Evolutionary conservation across 1,140 invertebrate species (phyloP).

Genomic region (Centruroides vittatus): DNA sequence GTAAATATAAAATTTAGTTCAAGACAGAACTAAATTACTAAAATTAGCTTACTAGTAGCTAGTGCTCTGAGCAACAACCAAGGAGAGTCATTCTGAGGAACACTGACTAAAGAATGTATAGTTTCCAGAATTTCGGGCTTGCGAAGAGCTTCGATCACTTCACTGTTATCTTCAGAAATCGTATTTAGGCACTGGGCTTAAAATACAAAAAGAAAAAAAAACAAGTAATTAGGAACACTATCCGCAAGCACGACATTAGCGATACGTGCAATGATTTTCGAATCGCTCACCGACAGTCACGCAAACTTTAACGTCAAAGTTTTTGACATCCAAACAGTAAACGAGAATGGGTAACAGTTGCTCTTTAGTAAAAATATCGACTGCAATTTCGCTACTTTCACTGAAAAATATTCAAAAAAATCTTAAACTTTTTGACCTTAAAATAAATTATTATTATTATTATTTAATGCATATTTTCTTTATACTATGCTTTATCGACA

Average conservation of each 20-base stretch:
- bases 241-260: background rate
- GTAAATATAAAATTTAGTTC: too few species aligned
- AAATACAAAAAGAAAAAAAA: conserved; percentile 17
- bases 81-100: background rate
- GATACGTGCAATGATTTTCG: background rate
- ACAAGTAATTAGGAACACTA: background rate
- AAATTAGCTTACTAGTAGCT: conserved; percentile 15
- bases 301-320: conserved; percentile 42
- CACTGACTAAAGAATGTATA: background rate
- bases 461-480: background rate
- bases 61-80: conserved; percentile 13
- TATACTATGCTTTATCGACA: too few species aligned
- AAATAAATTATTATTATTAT: too few species aligned
- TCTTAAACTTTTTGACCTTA: too few species aligned
- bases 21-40: background rate
- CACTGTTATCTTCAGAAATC: conserved; percentile 48
- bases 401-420: conserved; percentile 22
- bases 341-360: conserved; percentile 44
- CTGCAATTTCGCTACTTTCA: conserved; percentile 41
- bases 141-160: conserved; percentile 24
- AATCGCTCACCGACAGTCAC: conserved; percentile 34
- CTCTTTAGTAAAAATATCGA: conserved; percentile 48
- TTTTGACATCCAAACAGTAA: conserved; percentile 42
- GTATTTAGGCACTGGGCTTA: conserved; percentile 47
- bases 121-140: background rate